Evolutionary conservation across 2,888 invertebrate species (phyloP).

Genomic region (Beris chalybata): DNA sequence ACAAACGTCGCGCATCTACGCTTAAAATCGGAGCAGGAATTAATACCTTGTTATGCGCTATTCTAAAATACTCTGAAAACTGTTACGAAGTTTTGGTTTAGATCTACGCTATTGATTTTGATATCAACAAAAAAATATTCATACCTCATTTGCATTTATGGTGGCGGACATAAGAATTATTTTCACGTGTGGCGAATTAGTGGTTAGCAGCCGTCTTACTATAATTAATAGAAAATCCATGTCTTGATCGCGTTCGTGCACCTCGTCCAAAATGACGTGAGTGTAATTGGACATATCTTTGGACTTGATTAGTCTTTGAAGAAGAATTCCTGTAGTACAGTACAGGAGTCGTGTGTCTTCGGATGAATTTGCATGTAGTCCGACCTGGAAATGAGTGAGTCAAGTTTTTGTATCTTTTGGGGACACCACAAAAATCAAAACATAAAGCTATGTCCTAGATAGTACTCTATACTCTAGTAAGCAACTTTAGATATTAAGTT

Average conservation of each 20-base stretch:
- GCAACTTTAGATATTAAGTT: not conserved
- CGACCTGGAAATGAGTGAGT: constrained; percentile 42
- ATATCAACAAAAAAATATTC: not conserved
- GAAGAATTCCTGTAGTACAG: constrained; percentile 85
- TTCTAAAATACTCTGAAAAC: constrained; percentile 51
- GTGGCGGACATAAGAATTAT: constrained; percentile 94
- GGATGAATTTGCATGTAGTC: constrained; percentile 44
- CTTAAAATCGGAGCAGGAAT: constrained; percentile 62
- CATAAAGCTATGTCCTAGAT: too few species aligned
- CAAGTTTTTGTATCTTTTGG: not conserved
- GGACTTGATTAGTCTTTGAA: constrained; percentile 71
- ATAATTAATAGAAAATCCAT: constrained; percentile 88
- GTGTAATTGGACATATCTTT: constrained; percentile 79
- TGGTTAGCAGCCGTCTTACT: constrained; percentile 71
- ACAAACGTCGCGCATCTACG: constrained; percentile 60
- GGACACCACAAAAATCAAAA: not conserved
- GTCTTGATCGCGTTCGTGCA: constrained; percentile 90
- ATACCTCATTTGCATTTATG: constrained; percentile 65
- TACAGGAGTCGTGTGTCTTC: constrained; percentile 74
- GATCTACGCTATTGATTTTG: not conserved
- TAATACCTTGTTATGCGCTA: constrained; percentile 36
- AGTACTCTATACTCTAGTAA: too few species aligned
- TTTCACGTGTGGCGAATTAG: constrained; percentile 68
- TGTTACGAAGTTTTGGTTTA: constrained; percentile 33
- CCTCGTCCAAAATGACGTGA: constrained; percentile 90